Percentiles rank a stretch among this genome's conserved stretches.
Conservation (phyloP, 2,888 invertebrate species). For the Eupithecia subumbrata region DNA sequence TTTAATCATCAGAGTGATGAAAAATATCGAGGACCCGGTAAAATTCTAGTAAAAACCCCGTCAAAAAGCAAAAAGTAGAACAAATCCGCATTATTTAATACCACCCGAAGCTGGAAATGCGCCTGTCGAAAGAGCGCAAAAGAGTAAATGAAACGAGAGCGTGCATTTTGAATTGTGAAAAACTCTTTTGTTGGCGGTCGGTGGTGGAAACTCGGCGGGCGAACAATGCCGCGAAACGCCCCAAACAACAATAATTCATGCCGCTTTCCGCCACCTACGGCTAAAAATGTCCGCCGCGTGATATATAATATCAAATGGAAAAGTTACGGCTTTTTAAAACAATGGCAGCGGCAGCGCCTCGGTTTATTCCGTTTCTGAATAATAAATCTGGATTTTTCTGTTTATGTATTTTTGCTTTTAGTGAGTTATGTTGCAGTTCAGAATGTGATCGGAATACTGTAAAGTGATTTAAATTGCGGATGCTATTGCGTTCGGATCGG, state of each 20-base stretch:
- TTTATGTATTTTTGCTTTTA: conserved; percentile 45
- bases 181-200: conserved; percentile 79
- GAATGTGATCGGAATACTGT: conserved; percentile 14
- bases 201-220: conserved; percentile 72
- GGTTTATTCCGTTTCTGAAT: conserved; percentile 67
- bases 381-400: conserved; percentile 62
- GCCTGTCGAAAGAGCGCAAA: conserved; percentile 79
- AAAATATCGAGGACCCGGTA: conserved; percentile 50
- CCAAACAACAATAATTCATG: conserved; percentile 84
- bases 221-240: conserved; percentile 79
- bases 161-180: conserved; percentile 82
- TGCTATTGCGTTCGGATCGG: conserved; percentile 58
- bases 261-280: conserved; percentile 83
- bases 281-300: conserved; percentile 82
- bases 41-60: conserved; percentile 55
- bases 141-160: conserved; percentile 83
- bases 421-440: conserved; percentile 38
- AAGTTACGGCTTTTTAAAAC: conserved; percentile 82
- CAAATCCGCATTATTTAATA: conserved; percentile 80
- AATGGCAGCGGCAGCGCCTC: conserved; percentile 69
- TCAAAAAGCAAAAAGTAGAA: conserved; percentile 71
- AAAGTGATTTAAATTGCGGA: conserved; percentile 16
- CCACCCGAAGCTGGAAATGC: conserved; percentile 78
- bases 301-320: conserved; percentile 82
- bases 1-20: conserved; percentile 36